phyloP scores from a whole-genome alignment of 37 sponge, comb jelly and placozoan genomes.

The Aplysina aerophoba region DNA sequence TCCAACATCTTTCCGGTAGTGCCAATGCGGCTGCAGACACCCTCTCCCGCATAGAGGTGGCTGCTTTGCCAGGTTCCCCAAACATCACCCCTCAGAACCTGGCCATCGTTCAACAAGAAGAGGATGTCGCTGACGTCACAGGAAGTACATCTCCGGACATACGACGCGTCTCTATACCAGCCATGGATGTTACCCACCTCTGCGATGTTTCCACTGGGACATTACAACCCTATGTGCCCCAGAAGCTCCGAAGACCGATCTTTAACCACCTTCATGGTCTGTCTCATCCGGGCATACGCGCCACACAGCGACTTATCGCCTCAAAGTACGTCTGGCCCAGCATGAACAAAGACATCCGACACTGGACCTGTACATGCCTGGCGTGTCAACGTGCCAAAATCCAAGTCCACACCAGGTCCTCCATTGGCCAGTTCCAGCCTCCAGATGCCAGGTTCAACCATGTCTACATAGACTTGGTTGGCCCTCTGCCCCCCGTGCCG shows the following conservation, averaged over 20 bases:
- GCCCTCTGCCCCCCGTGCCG: too few relatives aligned
- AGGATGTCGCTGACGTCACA: not conserved
- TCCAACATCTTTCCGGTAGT: not conserved
- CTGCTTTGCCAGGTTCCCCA: not conserved
- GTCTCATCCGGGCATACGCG: not conserved
- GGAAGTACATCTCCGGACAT: conserved; percentile 27
- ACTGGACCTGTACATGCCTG: not conserved
- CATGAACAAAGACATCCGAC: not conserved
- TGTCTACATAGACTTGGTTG: too few relatives aligned
- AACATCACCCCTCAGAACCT: not conserved
- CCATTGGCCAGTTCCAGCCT: not conserved
- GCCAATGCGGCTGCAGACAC: too few relatives aligned
- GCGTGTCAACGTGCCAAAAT: not conserved
- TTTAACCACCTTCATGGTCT: not conserved
- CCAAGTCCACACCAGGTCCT: not conserved
- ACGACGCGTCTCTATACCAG: not conserved
- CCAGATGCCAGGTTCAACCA: not conserved
- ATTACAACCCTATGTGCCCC: not conserved
- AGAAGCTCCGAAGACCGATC: not conserved
- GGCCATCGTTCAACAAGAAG: not conserved
- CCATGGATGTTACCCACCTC: not conserved
- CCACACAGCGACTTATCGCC: not conserved
- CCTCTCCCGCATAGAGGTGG: not conserved
- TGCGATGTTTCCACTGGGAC: not conserved
- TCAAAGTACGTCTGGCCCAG: not conserved